A percentile compares a stretch with the other conserved stretches of the same genome.
Evolutionary conservation across 92 coral and sea anemone genomes (phyloP).

Genomic region (Chrysogorgia sp.): DNA sequence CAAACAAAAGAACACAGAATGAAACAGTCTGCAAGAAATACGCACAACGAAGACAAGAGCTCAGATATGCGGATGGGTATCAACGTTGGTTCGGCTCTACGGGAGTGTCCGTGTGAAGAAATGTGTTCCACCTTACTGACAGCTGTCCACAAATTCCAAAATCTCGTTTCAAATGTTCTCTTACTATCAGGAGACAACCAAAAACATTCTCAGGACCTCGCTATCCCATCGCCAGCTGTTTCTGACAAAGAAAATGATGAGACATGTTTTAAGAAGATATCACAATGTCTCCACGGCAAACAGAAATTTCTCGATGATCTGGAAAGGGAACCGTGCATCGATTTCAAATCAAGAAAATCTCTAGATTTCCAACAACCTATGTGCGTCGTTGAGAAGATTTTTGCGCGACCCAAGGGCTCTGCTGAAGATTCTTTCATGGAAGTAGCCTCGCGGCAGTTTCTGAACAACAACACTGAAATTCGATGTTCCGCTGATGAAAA

Average conservation of each 20-base stretch:
- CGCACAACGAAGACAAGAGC: no score
- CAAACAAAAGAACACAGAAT: no score
- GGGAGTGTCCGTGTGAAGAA: not conserved
- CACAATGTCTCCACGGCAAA: not conserved
- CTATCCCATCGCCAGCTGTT: not conserved
- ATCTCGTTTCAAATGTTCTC: not conserved
- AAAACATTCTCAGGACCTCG: not conserved
- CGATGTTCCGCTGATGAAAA: not conserved
- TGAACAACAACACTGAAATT: not conserved
- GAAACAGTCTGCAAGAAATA: no score
- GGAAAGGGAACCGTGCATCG: not conserved
- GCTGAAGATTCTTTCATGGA: not conserved
- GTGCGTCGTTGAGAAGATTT: conserved; percentile 10
- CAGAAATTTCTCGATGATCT: not conserved
- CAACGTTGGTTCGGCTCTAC: no score
- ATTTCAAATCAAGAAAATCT: not conserved
- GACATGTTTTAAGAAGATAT: not conserved
- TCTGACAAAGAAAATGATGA: not conserved
- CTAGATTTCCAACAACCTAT: not conserved
- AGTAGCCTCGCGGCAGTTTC: conserved; percentile 3
- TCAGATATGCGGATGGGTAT: not conserved
- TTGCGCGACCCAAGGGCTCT: conserved; percentile 13
- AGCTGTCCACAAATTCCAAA: not conserved
- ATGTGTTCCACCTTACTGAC: not conserved
- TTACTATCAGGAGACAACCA: not conserved